Evolutionary conservation across 2,113 vertebrate genomes (phyloP), one percentile per base, ranked within the genome.

Genomic region (Menidia beryllina): DNA sequence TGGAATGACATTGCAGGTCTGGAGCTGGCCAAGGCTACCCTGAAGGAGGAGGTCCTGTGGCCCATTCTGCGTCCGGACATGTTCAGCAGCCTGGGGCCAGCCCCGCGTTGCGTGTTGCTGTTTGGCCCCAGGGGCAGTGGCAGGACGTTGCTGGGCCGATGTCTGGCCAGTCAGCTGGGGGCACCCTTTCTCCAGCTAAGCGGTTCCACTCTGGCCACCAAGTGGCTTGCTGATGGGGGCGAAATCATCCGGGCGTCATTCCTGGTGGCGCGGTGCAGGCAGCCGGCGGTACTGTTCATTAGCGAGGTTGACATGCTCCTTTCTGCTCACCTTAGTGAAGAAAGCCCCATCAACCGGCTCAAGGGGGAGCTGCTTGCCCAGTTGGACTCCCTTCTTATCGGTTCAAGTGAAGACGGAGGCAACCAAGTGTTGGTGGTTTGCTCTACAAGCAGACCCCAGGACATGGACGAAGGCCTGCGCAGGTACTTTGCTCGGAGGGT

Each of bases 11-110:
- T 97, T 52, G 97, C 96, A 63, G 97, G 96, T 75, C 95, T 97
- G 51, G 96, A 97, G 90, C 87, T 96, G 80, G 94, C 96, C 77
- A 97, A 98, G 91, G 96, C 95, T 12, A 93, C 95, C 70, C 93
- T 96, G 88, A 97, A 97, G 86, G 97, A 97, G 91, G 96, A 98
- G 89, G 95, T 98, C 72, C 94, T 98, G 77, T 98, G 97, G 97
- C 97, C 97, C 69, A 95, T 98, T 82, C 92, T 98, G 85, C 95
- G 96, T 85, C 96, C 96, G 57, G 97, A 98, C 78, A 95, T 97
- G 55, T 98, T 98, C 91, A 96, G 93, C 76, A 95, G 95, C 85
- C 94, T 98, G 67, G 96, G 86, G 38, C 74, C 86, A 0, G 51
- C 77, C 17, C 86, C 87, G 0, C 94, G 94, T 50, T 97, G 96